Percentiles rank a stretch among this genome's conserved stretches.
Conservation (phyloP, 2,113 vertebrate species). For the Crocuta crocuta region DNA sequence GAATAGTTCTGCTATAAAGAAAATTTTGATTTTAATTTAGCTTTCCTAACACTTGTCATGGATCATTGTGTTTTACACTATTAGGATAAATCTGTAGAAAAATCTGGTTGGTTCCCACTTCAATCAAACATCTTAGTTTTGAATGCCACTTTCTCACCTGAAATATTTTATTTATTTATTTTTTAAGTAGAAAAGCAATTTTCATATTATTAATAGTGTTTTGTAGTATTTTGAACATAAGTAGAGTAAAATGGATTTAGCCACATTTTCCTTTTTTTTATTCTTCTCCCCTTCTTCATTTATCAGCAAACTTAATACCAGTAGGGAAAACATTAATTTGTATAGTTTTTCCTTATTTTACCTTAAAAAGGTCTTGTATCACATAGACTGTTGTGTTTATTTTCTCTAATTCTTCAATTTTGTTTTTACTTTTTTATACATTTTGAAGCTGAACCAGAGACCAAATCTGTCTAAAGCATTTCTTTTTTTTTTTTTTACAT, state of each 20-base stretch:
- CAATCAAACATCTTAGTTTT: neutral
- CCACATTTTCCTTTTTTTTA: neutral
- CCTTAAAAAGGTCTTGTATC: neutral
- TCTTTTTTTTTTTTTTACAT: too few species aligned
- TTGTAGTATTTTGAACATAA: neutral
- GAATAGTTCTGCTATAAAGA: neutral
- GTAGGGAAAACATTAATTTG: neutral
- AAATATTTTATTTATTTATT: neutral
- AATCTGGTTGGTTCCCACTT: neutral
- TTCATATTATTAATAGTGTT: neutral
- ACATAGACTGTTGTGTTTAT: neutral
- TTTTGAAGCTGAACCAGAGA: neutral
- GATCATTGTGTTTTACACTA: neutral
- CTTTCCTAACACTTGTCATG: neutral
- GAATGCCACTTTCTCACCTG: neutral
- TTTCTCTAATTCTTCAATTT: neutral
- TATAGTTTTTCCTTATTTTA: neutral
- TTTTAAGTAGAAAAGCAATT: neutral
- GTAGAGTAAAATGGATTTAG: neutral
- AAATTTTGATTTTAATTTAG: conserved; percentile 8
- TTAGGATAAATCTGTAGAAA: neutral
- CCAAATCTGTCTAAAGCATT: neutral
- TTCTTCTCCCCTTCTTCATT: neutral
- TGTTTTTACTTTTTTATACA: neutral
- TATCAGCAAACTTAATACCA: neutral